Conservation (phyloP, 2,888 invertebrate species). For the Rhogogaster chlorosoma region DNA sequence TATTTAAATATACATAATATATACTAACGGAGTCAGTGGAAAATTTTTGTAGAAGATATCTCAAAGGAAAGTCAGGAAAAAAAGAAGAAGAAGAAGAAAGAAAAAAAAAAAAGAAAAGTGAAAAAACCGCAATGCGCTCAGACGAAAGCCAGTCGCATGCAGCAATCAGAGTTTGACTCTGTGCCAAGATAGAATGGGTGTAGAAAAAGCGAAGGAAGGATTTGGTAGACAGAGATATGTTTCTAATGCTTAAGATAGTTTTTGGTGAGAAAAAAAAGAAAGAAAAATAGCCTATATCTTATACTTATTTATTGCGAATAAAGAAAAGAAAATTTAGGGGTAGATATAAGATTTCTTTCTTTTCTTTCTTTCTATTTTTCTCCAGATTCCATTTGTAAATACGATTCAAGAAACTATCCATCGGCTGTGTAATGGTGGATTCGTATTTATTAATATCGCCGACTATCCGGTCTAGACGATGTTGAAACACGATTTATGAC, state of each 20-base stretch:
- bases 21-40: not conserved
- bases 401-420: not conserved
- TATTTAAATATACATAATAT: not conserved
- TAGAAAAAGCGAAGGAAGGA: not conserved
- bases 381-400: not conserved
- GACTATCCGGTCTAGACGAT: conserved; percentile 9
- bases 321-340: not conserved
- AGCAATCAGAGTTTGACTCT: conserved; percentile 35
- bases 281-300: too few species aligned
- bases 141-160: not conserved
- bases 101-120: not conserved
- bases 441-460: not conserved
- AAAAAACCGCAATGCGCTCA: conserved; percentile 16
- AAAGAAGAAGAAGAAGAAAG: not conserved
- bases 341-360: too few species aligned
- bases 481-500: not conserved
- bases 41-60: not conserved
- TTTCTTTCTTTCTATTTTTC: too few species aligned
- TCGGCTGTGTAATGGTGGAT: not conserved
- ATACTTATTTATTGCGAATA: too few species aligned
- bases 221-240: not conserved
- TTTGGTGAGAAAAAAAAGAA: too few species aligned
- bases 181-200: conserved; percentile 15
- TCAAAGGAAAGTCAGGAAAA: not conserved
- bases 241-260: too few species aligned